A percentile compares a stretch with the other conserved stretches of the same genome.
These are phyloP conservation scores for Leucania comma DNA, from an alignment of 2,888 invertebrate species.

Conservation along the genomic window DNA sequence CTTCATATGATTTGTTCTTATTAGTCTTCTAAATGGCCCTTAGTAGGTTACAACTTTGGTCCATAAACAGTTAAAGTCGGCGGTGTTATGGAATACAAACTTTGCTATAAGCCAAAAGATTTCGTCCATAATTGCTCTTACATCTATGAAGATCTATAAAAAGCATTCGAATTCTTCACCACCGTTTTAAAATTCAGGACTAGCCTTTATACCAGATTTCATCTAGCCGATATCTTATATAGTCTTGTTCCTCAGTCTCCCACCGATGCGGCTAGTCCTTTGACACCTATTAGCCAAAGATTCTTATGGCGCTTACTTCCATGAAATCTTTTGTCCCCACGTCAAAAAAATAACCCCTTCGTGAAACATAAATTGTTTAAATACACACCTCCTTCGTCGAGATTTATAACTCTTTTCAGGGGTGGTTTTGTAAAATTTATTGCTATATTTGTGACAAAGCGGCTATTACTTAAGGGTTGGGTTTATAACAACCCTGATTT, in stretches of 20 bases:
- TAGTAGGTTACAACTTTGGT: no score
- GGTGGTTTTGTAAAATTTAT: slow-evolving; percentile 82
- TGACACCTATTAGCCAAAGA: slow-evolving; percentile 7
- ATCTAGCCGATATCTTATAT: neutral
- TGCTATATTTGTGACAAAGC: slow-evolving; percentile 84
- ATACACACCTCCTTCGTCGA: slow-evolving; percentile 64
- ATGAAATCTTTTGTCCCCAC: slow-evolving; percentile 2
- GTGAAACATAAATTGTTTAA: slow-evolving; percentile 58
- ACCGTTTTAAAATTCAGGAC: no score
- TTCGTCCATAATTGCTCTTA: neutral
- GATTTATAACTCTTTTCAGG: slow-evolving; percentile 80
- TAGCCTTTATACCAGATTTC: neutral
- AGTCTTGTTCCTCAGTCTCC: slow-evolving; percentile 11
- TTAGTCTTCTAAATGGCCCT: no score
- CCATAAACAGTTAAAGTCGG: no score
- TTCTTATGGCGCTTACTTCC: slow-evolving; percentile 18
- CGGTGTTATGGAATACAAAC: no score
- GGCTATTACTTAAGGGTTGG: slow-evolving; percentile 76
- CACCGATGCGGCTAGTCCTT: neutral
- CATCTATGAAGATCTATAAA: neutral
- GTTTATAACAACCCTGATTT: slow-evolving; percentile 75
- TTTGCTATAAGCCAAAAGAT: no score
- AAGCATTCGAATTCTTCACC: neutral
- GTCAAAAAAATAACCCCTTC: slow-evolving; percentile 51
- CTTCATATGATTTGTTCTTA: no score